phyloP scores from a whole-genome alignment of 2,113 vertebrate species.

The Microcebus murinus region DNA sequence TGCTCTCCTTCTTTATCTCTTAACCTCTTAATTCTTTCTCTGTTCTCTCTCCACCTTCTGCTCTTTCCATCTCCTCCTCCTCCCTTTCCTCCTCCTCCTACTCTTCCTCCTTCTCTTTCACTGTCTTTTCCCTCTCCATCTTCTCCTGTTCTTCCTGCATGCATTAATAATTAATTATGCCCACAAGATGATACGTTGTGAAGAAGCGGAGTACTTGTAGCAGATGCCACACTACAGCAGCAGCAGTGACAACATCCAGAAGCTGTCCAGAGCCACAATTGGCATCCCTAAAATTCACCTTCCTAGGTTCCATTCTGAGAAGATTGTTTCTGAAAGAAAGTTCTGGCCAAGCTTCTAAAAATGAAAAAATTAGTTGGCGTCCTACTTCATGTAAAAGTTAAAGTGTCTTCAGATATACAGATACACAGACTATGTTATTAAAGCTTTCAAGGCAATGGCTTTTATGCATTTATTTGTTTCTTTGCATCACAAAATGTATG shows the following conservation, averaged over 20 bases:
- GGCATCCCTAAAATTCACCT: slow-evolving; percentile 1
- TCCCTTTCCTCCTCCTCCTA: not conserved
- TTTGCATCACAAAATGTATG: slow-evolving; percentile 17
- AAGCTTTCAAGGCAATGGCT: not conserved
- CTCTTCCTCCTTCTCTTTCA: not conserved
- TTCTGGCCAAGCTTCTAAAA: not conserved
- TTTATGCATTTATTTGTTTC: not conserved
- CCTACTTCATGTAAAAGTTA: not conserved
- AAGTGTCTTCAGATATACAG: not conserved
- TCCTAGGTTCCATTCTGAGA: not conserved
- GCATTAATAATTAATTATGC: not conserved
- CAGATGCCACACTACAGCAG: not conserved
- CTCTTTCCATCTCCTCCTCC: not conserved
- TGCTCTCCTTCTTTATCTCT: not conserved
- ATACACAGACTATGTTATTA: not conserved
- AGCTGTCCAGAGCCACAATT: not conserved
- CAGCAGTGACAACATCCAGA: not conserved
- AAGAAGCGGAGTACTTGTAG: not conserved
- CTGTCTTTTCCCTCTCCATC: not conserved
- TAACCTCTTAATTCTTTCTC: not conserved
- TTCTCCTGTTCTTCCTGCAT: not conserved
- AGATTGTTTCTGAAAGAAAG: slow-evolving; percentile 24
- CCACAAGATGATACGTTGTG: not conserved
- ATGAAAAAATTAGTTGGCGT: not conserved
- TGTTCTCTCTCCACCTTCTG: not conserved